phyloP scores from a whole-genome alignment of 2,113 vertebrate genomes.

The Bothrops jararaca region DNA sequence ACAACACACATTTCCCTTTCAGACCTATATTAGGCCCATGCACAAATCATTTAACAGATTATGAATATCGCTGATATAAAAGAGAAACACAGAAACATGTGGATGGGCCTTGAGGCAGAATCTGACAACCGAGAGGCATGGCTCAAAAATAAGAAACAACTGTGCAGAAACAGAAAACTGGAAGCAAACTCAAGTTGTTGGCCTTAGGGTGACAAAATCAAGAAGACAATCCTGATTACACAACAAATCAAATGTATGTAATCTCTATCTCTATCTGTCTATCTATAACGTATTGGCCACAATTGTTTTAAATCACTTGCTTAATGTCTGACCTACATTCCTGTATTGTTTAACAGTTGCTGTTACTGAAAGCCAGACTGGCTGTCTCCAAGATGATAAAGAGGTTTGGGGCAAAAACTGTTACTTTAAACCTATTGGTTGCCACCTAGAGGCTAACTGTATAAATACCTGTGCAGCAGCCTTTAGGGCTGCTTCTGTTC shows the following conservation, averaged over 20 bases:
- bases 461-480: too few relatives aligned
- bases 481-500: too few relatives aligned
- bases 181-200: not conserved
- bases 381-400: too few relatives aligned
- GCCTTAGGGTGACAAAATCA: not conserved
- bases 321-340: too few relatives aligned
- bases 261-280: not conserved
- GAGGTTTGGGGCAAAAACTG: too few relatives aligned
- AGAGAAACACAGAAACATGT: not conserved
- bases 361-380: too few relatives aligned
- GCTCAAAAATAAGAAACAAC: not conserved
- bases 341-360: too few relatives aligned
- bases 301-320: too few relatives aligned
- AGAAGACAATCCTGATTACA: not conserved
- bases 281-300: too few relatives aligned
- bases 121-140: not conserved
- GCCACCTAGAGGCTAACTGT: too few relatives aligned
- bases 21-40: not conserved
- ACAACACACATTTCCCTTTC: not conserved
- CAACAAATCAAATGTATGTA: not conserved
- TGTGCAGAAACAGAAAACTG: not conserved
- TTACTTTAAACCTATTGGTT: too few relatives aligned
- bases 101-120: not conserved
- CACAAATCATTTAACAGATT: not conserved
- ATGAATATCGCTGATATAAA: not conserved